phyloP scores from a whole-genome alignment of 1,140 invertebrate species.

The Lamellibrachia luymesi region DNA sequence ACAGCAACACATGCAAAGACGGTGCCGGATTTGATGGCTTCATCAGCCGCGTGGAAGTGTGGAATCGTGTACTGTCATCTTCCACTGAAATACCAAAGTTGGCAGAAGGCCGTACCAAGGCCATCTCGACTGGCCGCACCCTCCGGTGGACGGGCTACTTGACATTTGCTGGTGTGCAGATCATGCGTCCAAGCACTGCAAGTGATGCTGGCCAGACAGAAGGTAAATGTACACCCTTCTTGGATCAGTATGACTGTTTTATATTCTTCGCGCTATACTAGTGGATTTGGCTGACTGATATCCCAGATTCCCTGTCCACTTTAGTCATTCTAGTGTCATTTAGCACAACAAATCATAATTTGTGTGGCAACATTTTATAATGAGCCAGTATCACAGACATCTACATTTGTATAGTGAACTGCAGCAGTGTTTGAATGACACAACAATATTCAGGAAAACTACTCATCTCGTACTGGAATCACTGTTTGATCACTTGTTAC shows the following conservation, averaged over 20 bases:
- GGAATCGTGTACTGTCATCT: constrained; percentile 14
- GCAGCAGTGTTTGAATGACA: too few species aligned
- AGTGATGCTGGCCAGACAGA: background rate
- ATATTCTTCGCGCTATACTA: background rate
- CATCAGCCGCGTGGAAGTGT: constrained; percentile 14
- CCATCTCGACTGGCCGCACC: background rate
- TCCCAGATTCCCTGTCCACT: too few species aligned
- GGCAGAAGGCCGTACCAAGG: background rate
- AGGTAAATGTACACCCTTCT: background rate
- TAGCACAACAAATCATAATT: too few species aligned
- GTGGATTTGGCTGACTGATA: background rate
- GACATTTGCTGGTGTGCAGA: background rate
- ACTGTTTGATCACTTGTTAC: too few species aligned
- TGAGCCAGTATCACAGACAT: too few species aligned
- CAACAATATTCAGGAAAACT: too few species aligned
- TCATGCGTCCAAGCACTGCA: background rate
- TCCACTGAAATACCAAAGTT: background rate
- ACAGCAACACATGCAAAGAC: background rate
- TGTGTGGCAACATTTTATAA: too few species aligned
- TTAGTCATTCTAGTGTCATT: too few species aligned
- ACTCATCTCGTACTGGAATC: too few species aligned
- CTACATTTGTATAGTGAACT: too few species aligned
- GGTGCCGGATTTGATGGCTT: constrained; percentile 7
- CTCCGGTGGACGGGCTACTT: constrained; percentile 7
- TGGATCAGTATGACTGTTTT: background rate